A percentile compares a stretch with the other conserved stretches of the same genome.
Conservation (phyloP, 2,113 vertebrate species). For the Rhinoderma darwinii region DNA sequence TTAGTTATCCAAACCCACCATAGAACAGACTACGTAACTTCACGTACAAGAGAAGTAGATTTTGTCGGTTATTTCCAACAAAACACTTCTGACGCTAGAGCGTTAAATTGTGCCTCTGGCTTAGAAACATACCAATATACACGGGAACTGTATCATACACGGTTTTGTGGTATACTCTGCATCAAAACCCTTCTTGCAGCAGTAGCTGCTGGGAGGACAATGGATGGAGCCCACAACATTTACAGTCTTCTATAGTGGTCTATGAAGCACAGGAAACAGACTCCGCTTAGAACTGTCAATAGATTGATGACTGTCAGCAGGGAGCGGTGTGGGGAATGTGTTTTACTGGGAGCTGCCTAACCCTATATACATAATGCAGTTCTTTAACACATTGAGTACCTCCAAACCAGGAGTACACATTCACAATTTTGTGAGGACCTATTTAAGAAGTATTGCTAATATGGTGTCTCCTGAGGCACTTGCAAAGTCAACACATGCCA, state of each 20-base stretch:
- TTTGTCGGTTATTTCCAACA: not conserved
- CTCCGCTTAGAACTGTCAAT: no score
- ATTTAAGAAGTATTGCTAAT: constrained; percentile 4
- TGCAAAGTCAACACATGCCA: no score
- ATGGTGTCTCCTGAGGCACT: constrained; percentile 6
- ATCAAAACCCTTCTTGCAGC: no score
- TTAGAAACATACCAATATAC: not conserved
- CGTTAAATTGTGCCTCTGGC: not conserved
- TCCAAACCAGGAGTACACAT: not conserved
- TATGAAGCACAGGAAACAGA: no score
- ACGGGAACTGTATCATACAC: no score
- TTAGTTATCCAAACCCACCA: not conserved
- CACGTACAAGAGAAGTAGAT: not conserved
- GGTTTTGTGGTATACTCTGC: no score
- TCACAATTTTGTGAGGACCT: not conserved
- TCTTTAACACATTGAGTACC: not conserved
- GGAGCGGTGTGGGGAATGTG: no score
- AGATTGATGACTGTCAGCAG: no score
- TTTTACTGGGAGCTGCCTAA: not conserved
- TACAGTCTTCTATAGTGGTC: no score
- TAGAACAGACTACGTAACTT: not conserved
- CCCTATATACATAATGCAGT: not conserved
- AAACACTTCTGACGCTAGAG: not conserved
- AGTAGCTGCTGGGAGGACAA: not conserved
- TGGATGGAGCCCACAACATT: no score